A percentile compares a stretch with the other conserved stretches of the same genome.
Evolutionary conservation across 2,888 invertebrate genomes (phyloP).

Genomic region (Coenonympha glycerion): DNA sequence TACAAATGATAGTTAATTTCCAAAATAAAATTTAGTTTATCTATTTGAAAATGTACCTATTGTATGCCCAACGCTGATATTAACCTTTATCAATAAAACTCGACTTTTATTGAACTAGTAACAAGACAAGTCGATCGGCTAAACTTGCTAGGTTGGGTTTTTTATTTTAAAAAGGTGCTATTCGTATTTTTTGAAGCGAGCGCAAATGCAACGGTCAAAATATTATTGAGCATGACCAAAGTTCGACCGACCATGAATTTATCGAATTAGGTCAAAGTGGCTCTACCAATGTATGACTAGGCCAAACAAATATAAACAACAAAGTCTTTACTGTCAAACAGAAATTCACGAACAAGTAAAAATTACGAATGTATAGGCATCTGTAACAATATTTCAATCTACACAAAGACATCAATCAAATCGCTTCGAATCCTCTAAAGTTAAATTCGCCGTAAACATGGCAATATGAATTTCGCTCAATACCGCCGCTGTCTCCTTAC

Average conservation of each 20-base stretch:
- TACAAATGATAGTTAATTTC: no score
- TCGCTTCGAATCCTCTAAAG: neutral
- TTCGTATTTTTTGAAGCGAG: neutral
- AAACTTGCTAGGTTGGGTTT: no score
- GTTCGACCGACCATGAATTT: neutral
- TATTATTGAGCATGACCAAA: neutral
- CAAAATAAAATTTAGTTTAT: no score
- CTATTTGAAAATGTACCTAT: no score
- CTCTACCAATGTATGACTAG: neutral
- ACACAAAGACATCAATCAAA: no score
- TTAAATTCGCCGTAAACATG: neutral
- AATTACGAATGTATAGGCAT: no score
- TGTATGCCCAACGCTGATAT: no score
- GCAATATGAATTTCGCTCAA: constrained; percentile 14
- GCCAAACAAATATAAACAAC: no score
- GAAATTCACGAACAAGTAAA: no score
- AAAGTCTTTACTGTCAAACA: no score
- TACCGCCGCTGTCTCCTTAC: constrained; percentile 16
- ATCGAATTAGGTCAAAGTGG: neutral
- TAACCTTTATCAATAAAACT: no score
- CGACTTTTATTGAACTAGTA: neutral
- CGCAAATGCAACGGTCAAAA: neutral
- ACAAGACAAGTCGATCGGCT: neutral
- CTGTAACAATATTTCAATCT: no score
- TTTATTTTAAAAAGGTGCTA: neutral